A percentile compares a stretch with the other conserved stretches of the same genome.
phyloP scores from a whole-genome alignment of 2,888 invertebrate species.

The Caenorhabditis japonica region DNA sequence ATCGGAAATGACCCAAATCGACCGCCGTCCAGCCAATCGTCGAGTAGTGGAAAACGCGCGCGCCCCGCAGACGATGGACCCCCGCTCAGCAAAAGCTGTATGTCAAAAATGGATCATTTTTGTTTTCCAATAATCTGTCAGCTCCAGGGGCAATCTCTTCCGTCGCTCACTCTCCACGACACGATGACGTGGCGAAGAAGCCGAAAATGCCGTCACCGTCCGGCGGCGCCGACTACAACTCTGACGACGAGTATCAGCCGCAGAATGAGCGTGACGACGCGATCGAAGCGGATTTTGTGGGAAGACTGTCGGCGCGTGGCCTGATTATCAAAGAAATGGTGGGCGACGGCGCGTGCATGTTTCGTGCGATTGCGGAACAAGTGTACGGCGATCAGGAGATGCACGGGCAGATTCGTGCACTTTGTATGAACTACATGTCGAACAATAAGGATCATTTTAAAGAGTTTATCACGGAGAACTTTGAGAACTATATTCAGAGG shows the following conservation, averaged over 20 bases:
- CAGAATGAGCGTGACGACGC: slow-evolving; percentile 9
- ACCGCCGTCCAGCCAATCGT: too few species aligned
- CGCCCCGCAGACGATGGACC: too few species aligned
- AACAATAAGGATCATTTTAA: slow-evolving; percentile 87
- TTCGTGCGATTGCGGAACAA: slow-evolving; percentile 90
- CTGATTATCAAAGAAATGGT: slow-evolving; percentile 87
- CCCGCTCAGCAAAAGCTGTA: too few species aligned
- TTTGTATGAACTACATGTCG: slow-evolving; percentile 89
- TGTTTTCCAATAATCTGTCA: too few species aligned
- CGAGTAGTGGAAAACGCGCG: too few species aligned
- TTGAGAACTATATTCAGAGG: slow-evolving; percentile 86
- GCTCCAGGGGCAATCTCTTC: too few species aligned
- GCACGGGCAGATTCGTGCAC: slow-evolving; percentile 86
- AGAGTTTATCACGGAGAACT: slow-evolving; percentile 91
- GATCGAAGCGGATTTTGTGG: slow-evolving; percentile 83
- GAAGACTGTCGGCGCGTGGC: slow-evolving; percentile 84
- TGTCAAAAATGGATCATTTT: too few species aligned
- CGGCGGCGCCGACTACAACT: slow-evolving; percentile 13
- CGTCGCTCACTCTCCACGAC: background rate
- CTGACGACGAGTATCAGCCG: slow-evolving; percentile 19
- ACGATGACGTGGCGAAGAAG: background rate
- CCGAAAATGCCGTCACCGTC: background rate
- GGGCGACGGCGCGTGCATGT: slow-evolving; percentile 90
- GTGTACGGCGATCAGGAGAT: slow-evolving; percentile 92
- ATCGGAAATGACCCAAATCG: background rate